Percentiles rank a stretch among this genome's conserved stretches.
phyloP scores from a whole-genome alignment of 2,888 invertebrate species.

The Chalcis sispes region DNA sequence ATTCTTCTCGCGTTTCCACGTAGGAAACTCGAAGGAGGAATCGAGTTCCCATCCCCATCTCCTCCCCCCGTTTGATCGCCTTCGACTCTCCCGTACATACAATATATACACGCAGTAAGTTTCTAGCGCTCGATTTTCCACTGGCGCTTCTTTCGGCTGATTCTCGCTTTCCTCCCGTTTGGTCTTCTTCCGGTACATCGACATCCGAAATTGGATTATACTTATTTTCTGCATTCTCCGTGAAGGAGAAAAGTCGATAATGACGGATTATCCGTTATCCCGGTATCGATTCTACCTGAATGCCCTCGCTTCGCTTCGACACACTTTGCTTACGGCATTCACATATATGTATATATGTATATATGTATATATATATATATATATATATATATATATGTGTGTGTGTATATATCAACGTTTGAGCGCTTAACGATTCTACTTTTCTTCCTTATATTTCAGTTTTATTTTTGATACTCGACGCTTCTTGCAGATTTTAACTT shows the following conservation, averaged over 20 bases:
- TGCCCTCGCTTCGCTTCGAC: background rate
- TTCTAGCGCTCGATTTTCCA: conserved; percentile 3
- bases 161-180: background rate
- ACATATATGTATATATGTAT: conserved; percentile 21
- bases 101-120: too few relatives aligned
- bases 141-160: background rate
- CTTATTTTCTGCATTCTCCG: conserved; percentile 42
- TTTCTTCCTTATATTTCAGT: too few relatives aligned
- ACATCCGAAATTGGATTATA: conserved; percentile 46
- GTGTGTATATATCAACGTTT: too few relatives aligned
- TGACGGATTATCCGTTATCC: conserved; percentile 45
- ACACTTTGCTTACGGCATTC: background rate
- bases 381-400: too few relatives aligned
- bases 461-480: too few relatives aligned
- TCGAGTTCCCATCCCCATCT: conserved; percentile 52
- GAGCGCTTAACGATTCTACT: too few relatives aligned
- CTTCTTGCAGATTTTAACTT: too few relatives aligned
- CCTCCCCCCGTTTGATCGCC: background rate
- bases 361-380: too few relatives aligned
- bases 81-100: too few relatives aligned
- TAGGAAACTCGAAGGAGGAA: conserved; percentile 54
- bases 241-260: conserved; percentile 43
- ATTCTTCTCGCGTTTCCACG: conserved; percentile 54
- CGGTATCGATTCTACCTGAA: conserved; percentile 16
- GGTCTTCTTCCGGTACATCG: conserved; percentile 19